Evolutionary conservation across 2,797 vertebrate genomes (phyloP).

Genomic region (Squalus acanthias): DNA sequence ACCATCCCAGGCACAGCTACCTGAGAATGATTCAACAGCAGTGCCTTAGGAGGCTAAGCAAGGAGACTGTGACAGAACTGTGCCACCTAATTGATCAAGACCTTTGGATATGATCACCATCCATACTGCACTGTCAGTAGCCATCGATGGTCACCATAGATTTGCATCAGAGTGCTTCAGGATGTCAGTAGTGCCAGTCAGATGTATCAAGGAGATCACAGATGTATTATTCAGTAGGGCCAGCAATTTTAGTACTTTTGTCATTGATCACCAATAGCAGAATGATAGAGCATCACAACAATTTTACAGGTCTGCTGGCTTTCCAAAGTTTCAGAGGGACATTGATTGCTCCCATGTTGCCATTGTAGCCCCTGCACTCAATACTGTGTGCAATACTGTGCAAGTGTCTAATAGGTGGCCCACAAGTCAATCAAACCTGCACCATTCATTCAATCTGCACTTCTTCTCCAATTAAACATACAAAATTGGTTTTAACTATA

Average conservation of each 20-base stretch:
- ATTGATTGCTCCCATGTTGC: background rate
- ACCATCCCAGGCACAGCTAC: background rate
- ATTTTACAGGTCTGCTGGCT: background rate
- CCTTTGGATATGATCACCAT: background rate
- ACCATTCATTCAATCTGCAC: background rate
- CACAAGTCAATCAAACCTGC: background rate
- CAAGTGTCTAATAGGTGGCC: background rate
- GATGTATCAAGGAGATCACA: background rate
- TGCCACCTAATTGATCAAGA: background rate
- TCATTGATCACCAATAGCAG: background rate
- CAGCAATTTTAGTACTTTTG: background rate
- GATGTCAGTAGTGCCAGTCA: background rate
- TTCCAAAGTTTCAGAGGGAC: background rate
- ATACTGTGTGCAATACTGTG: background rate
- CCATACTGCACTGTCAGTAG: background rate
- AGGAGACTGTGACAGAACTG: background rate
- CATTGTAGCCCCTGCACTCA: background rate
- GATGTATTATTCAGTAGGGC: background rate
- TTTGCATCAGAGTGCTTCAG: background rate
- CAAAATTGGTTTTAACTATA: background rate
- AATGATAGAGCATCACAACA: background rate
- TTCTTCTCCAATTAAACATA: background rate
- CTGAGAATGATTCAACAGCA: background rate
- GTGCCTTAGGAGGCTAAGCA: background rate
- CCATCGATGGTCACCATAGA: background rate